Base-by-base conservation (phyloP, 2,113 vertebrate genomes). In the Emydura subglobosa region DNA sequence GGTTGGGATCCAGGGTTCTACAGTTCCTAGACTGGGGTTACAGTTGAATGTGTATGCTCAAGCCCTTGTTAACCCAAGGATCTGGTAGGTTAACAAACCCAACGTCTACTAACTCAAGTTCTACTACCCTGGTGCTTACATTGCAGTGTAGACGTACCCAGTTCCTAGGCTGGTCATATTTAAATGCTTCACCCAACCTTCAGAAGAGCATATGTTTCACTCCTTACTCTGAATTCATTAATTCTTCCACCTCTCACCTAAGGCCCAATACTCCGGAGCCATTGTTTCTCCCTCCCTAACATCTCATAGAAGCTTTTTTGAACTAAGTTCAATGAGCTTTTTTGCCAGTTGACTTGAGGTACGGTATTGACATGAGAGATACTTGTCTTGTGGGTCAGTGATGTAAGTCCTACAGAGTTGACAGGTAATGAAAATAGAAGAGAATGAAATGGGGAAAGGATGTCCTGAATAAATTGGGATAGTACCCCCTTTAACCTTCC, bases 191-290 rank as follows among this genome's bases (percentile, higher is more conserved):
- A n/a, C 29, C 74, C 57, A 91, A 0, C 79, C 39, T 54, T 0
- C 1, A 29, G 19, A 27, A 59, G 11, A 39, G 10, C 1, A 16
- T 74, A 86, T 57, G 39, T 53, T 91, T 50, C 65, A 39, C 31
- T 68, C 31, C 57, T 78, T 25, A 5, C 91, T 94, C 95, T 4
- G 24, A 93, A 86, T 93, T 39, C 11, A 3, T 51, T 82, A 27
- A 47, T 78, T 19, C 68, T 74, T 42, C 68, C 39, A 42, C 39
- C 74, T 11, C 11, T 47, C 42, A 47, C 5, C 34, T 13, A 47
- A 3, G 42, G 24, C 42, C 72, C 74, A 27, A 24, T 78, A 27
- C 22, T 27, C 42, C 47, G 22, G 74, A 78, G 42, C 74, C 24
- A 47, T 47, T 78, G 22, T 78, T 78, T 22, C 19, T 22, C 85